Evolutionary conservation across 2,888 invertebrate species (phyloP).

Genomic region (Acanthosepion pharaonis): DNA sequence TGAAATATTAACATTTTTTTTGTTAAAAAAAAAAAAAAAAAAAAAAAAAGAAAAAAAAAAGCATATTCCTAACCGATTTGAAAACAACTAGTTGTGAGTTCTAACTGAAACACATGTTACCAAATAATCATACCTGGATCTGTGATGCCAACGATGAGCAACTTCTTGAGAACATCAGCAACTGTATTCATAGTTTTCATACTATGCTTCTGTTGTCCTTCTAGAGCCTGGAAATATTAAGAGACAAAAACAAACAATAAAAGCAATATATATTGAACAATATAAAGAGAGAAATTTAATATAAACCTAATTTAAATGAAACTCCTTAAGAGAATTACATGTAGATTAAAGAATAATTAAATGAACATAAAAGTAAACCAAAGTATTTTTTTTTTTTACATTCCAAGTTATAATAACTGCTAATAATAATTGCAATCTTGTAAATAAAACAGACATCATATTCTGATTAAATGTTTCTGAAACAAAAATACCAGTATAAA

Average conservation of each 20-base stretch:
- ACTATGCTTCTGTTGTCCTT: conserved; percentile 57
- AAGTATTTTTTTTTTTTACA: too few relatives aligned
- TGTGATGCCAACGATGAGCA: conserved; percentile 93
- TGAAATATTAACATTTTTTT: too few relatives aligned
- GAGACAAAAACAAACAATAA: not conserved
- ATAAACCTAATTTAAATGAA: not conserved
- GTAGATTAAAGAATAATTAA: too few relatives aligned
- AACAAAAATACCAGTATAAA: not conserved
- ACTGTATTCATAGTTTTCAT: conserved; percentile 91
- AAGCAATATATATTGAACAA: not conserved
- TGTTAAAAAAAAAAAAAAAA: too few relatives aligned
- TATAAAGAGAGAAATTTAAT: not conserved
- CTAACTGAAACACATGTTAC: too few relatives aligned
- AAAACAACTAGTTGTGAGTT: too few relatives aligned
- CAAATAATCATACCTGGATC: conserved; percentile 81
- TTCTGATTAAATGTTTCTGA: not conserved
- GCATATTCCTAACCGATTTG: too few relatives aligned
- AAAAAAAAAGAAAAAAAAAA: too few relatives aligned
- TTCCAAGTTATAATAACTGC: too few relatives aligned
- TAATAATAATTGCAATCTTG: not conserved
- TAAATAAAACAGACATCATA: not conserved
- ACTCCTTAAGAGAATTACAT: too few relatives aligned
- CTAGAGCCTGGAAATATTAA: conserved; percentile 12
- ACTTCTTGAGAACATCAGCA: conserved; percentile 90
- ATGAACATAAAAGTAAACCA: too few relatives aligned